phyloP scores from a whole-genome alignment of 1,140 invertebrate species.

The Alviniconcha marisindica region DNA sequence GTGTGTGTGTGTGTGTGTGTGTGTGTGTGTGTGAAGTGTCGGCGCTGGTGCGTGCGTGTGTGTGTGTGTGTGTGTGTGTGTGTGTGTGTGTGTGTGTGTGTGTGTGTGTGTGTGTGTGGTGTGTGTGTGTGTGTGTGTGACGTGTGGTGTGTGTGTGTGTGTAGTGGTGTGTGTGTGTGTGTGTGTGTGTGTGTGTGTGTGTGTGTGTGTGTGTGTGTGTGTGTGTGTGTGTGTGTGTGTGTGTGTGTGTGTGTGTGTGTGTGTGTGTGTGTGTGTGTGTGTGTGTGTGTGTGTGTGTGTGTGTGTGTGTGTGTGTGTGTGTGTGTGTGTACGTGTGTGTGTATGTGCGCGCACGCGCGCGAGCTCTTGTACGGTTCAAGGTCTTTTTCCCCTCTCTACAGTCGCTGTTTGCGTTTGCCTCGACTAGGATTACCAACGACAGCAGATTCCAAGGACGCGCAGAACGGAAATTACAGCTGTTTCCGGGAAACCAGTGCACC shows the following conservation, averaged over 20 bases:
- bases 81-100: background rate
- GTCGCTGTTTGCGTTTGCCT: too few species aligned
- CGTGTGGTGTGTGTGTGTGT: conserved; percentile 5
- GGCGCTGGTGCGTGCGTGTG: background rate
- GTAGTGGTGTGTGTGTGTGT: background rate
- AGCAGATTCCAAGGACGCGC: too few species aligned
- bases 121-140: too few species aligned
- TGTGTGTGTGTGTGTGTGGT: background rate
- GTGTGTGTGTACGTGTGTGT: background rate
- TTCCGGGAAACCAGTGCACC: too few species aligned
- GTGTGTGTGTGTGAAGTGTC: background rate
- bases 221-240: background rate
- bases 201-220: background rate
- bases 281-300: background rate
- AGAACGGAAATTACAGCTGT: too few species aligned
- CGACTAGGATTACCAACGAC: too few species aligned
- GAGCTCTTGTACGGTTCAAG: too few species aligned
- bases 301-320: background rate
- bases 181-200: background rate
- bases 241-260: background rate
- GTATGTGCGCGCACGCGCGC: too few species aligned
- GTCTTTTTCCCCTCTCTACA: too few species aligned
- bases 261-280: background rate
- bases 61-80: background rate
- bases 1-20: background rate